Evolutionary conservation across 2,888 invertebrate species (phyloP).

Genomic region (Pasiphila rectangulata): DNA sequence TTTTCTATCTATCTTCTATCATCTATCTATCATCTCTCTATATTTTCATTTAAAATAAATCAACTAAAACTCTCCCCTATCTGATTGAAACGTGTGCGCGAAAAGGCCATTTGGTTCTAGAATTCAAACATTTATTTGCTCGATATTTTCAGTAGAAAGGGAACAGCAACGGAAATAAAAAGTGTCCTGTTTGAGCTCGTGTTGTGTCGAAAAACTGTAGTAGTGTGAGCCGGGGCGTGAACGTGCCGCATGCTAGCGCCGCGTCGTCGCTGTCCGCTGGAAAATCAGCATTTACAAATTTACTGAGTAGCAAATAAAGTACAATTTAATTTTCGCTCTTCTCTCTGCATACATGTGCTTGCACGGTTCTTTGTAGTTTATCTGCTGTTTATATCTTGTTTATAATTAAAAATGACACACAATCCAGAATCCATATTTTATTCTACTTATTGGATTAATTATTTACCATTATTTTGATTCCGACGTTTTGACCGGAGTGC

Average conservation of each 20-base stretch:
- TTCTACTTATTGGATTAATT: not conserved
- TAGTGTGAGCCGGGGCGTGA: conserved; percentile 11
- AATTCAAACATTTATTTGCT: not conserved
- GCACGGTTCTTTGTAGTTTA: not conserved
- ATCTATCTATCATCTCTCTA: too few relatives aligned
- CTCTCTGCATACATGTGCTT: not conserved
- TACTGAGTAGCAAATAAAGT: conserved; percentile 1
- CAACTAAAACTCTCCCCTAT: not conserved
- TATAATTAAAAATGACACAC: not conserved
- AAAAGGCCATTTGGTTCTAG: not conserved
- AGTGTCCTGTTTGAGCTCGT: conserved; percentile 13
- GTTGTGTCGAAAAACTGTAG: conserved; percentile 14
- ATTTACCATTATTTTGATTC: too few relatives aligned
- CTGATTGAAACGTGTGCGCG: conserved; percentile 1
- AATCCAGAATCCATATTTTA: not conserved
- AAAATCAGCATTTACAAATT: conserved; percentile 5
- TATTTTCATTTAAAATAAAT: too few relatives aligned
- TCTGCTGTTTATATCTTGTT: not conserved
- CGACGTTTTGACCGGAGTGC: too few relatives aligned
- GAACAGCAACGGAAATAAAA: conserved; percentile 17
- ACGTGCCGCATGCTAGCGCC: conserved; percentile 4
- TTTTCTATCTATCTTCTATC: too few relatives aligned
- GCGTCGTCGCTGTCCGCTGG: conserved; percentile 3
- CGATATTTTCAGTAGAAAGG: conserved; percentile 4
- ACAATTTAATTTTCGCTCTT: not conserved